Conservation (phyloP, 2,888 invertebrate genomes). For the Acronicta alni region DNA sequence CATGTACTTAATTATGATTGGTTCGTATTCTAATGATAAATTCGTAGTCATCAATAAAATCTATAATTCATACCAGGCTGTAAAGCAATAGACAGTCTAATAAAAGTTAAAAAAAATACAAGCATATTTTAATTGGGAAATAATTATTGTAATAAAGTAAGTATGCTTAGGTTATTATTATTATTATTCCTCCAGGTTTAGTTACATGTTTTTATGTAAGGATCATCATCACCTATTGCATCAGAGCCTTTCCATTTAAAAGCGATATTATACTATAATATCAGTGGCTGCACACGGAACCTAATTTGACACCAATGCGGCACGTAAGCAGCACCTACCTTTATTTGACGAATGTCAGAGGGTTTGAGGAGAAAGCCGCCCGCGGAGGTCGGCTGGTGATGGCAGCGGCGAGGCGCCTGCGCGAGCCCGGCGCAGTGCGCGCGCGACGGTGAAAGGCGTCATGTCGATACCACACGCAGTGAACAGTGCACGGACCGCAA, state of each 20-base stretch:
- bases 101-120: too few species aligned
- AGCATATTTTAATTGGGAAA: too few species aligned
- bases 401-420: slow-evolving; percentile 57
- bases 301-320: slow-evolving; percentile 49
- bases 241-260: slow-evolving; percentile 40
- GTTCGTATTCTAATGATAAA: too few species aligned
- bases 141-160: too few species aligned
- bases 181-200: neutral
- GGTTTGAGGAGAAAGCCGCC: slow-evolving; percentile 83
- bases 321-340: slow-evolving; percentile 53
- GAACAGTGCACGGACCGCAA: slow-evolving; percentile 67
- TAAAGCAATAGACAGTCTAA: too few species aligned
- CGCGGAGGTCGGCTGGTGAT: slow-evolving; percentile 77
- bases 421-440: slow-evolving; percentile 75
- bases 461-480: slow-evolving; percentile 74
- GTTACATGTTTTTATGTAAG: slow-evolving; percentile 34
- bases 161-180: neutral
- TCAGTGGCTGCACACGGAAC: slow-evolving; percentile 49
- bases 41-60: too few species aligned
- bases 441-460: slow-evolving; percentile 85
- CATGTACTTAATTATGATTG: too few species aligned
- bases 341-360: slow-evolving; percentile 71
- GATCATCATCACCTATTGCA: slow-evolving; percentile 37
- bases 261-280: slow-evolving; percentile 46
- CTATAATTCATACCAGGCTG: too few species aligned